Conservation (phyloP, 1,140 invertebrate genomes). For the Probaryconus sp. region DNA sequence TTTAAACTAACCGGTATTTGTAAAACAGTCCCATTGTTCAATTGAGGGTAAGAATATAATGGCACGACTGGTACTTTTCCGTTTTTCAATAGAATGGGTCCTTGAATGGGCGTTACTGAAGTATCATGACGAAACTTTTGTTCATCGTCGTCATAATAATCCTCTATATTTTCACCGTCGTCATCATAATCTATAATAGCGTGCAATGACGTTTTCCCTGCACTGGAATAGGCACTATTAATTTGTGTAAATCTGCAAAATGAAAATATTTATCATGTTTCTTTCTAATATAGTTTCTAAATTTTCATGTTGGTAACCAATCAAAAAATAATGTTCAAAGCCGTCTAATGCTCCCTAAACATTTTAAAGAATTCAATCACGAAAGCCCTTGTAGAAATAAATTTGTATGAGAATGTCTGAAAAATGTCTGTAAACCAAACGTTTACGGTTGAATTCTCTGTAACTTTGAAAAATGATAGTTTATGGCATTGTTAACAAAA, state of each 20-base stretch:
- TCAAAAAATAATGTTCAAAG: too few relatives aligned
- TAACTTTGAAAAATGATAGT: too few relatives aligned
- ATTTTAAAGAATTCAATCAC: too few relatives aligned
- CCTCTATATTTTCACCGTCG: conserved; percentile 75
- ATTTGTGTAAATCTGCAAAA: conserved; percentile 78
- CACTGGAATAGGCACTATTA: conserved; percentile 74
- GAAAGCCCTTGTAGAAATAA: too few relatives aligned
- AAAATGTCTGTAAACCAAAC: too few relatives aligned
- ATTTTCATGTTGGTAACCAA: too few relatives aligned
- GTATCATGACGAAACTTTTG: conserved; percentile 65
- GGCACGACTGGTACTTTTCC: conserved; percentile 90
- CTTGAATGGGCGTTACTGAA: conserved; percentile 87
- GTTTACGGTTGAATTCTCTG: too few relatives aligned
- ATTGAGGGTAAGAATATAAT: conserved; percentile 88
- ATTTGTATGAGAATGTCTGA: too few relatives aligned
- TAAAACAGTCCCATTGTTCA: conserved; percentile 89
- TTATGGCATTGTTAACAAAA: too few relatives aligned
- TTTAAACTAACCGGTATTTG: conserved; percentile 89
- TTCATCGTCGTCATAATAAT: conserved; percentile 80
- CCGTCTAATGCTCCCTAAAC: too few relatives aligned
- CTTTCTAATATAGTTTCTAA: too few relatives aligned
- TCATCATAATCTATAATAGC: conserved; percentile 83
- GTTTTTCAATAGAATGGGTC: conserved; percentile 88
- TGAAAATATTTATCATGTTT: too few relatives aligned
- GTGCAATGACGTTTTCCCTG: conserved; percentile 83